Conservation (phyloP, 2,888 invertebrate species). For the Sphinx pinastri region DNA sequence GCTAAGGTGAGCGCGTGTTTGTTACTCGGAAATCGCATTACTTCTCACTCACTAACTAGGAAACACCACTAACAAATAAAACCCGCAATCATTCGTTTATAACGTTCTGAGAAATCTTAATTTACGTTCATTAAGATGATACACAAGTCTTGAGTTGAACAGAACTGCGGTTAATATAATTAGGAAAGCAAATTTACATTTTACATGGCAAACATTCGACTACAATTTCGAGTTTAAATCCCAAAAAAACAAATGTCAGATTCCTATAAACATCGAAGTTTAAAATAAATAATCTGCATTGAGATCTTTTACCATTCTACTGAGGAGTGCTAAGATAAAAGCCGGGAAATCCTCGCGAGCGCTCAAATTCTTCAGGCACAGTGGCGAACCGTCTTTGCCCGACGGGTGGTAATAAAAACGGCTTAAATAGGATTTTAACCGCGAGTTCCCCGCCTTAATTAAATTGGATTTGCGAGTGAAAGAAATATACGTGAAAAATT, state of each 20-base stretch:
- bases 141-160: conserved; percentile 4
- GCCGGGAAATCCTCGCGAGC: conserved; percentile 74
- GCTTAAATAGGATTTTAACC: conserved; percentile 84
- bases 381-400: conserved; percentile 80
- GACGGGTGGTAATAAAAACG: conserved; percentile 83
- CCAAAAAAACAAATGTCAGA: neutral
- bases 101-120: conserved; percentile 14
- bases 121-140: conserved; percentile 23
- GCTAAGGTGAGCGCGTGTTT: conserved; percentile 56
- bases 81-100: conserved; percentile 12
- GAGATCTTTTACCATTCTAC: conserved; percentile 71
- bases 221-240: neutral
- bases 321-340: conserved; percentile 72
- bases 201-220: neutral
- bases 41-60: conserved; percentile 33
- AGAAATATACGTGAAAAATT: conserved; percentile 82
- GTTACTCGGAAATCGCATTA: conserved; percentile 51
- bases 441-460: conserved; percentile 83
- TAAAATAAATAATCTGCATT: conserved; percentile 72
- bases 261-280: conserved; percentile 40
- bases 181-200: conserved; percentile 8
- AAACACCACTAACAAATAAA: conserved; percentile 10
- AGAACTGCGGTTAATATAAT: conserved; percentile 1
- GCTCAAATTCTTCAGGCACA: conserved; percentile 79
- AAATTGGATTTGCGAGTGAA: conserved; percentile 83